These are phyloP conservation scores for Eupithecia vulgata DNA, from an alignment of 2,888 invertebrate species.

Conservation along the genomic window DNA sequence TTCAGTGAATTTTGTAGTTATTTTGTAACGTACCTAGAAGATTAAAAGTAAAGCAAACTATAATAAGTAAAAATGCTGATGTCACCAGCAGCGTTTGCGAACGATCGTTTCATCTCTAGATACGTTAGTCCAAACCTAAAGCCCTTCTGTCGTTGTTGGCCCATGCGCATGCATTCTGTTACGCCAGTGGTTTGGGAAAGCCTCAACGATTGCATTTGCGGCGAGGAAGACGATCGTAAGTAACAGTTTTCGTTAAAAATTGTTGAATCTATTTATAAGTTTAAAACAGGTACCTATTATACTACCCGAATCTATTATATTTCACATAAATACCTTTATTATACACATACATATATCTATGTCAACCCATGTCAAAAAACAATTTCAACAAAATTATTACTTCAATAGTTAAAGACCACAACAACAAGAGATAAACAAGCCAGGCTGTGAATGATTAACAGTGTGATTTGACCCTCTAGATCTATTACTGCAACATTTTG, in stretches of 20 bases:
- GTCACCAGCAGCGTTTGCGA: slow-evolving; percentile 7
- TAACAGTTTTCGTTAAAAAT: slow-evolving; percentile 12
- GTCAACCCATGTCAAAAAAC: too few relatives aligned
- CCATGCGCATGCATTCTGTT: slow-evolving; percentile 43
- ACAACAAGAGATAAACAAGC: background rate
- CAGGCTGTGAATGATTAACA: background rate
- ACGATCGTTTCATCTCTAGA: background rate
- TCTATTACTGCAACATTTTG: background rate
- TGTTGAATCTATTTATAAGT: too few relatives aligned
- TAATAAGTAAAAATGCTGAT: slow-evolving; percentile 19
- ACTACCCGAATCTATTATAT: too few relatives aligned
- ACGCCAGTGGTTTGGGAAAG: slow-evolving; percentile 61
- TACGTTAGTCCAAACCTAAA: slow-evolving; percentile 49
- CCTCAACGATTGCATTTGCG: slow-evolving; percentile 76
- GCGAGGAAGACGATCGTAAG: slow-evolving; percentile 78
- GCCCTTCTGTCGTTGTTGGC: slow-evolving; percentile 68
- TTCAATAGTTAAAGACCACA: too few relatives aligned
- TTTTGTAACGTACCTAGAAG: background rate
- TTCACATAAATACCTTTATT: too few relatives aligned
- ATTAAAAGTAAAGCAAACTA: background rate
- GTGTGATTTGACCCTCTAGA: too few relatives aligned
- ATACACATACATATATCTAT: too few relatives aligned
- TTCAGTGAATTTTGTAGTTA: background rate
- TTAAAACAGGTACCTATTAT: too few relatives aligned
- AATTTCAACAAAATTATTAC: too few relatives aligned